phyloP scores from a whole-genome alignment of 2,113 vertebrate species.

The Hystrix cristata region DNA sequence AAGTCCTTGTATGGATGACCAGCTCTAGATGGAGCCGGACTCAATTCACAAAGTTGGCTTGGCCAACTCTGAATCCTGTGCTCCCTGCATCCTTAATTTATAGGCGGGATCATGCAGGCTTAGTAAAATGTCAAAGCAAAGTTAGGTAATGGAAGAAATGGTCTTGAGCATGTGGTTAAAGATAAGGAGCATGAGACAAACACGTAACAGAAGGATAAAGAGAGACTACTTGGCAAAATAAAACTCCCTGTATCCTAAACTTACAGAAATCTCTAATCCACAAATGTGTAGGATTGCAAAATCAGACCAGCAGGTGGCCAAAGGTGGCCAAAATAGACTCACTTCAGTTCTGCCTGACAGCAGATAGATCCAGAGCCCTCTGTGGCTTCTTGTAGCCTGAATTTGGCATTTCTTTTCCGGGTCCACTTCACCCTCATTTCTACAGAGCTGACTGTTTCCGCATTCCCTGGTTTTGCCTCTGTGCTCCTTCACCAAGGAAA shows the following conservation, averaged over 20 bases:
- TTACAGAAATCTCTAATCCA: neutral
- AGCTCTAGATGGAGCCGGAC: neutral
- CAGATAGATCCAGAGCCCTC: neutral
- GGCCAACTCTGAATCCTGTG: neutral
- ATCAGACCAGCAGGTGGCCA: neutral
- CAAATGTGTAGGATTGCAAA: rapidly evolving
- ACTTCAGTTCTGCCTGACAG: neutral
- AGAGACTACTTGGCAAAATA: neutral
- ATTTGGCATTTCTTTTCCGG: neutral
- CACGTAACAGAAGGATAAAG: neutral
- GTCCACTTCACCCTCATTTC: neutral
- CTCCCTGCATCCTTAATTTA: neutral
- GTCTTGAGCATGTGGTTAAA: neutral
- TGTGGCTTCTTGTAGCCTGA: neutral
- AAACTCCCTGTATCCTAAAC: neutral
- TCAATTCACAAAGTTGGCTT: neutral
- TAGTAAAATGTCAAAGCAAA: neutral
- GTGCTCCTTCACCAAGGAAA: neutral
- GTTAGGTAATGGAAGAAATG: neutral
- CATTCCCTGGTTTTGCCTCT: neutral
- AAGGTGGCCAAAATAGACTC: neutral
- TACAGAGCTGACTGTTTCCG: neutral
- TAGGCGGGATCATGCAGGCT: neutral
- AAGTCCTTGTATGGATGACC: neutral
- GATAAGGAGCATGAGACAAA: neutral